Conservation (phyloP, 1,140 invertebrate species). For the Pseudachorutes palmiensis region DNA sequence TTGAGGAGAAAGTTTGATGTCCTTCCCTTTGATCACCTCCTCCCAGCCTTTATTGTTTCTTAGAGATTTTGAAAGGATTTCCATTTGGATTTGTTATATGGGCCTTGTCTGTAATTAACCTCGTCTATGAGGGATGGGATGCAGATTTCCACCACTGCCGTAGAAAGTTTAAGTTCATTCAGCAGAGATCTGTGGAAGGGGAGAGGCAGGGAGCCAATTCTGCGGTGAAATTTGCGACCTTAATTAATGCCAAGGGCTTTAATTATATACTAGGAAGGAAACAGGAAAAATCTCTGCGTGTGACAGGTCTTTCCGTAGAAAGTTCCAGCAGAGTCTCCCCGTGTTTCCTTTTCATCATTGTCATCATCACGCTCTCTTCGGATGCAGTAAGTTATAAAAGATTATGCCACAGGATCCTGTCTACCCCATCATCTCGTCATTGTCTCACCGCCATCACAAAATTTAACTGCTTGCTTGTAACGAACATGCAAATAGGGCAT, state of each 20-base stretch:
- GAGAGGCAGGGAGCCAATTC: too few relatives aligned
- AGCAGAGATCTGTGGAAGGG: too few relatives aligned
- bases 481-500: not conserved
- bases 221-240: slow-evolving; percentile 26
- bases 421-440: not conserved
- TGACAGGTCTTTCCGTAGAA: slow-evolving; percentile 19
- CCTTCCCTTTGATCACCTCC: too few relatives aligned
- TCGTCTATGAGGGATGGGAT: too few relatives aligned
- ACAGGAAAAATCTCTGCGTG: slow-evolving; percentile 29
- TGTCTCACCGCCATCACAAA: not conserved
- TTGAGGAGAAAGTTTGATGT: too few relatives aligned
- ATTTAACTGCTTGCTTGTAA: not conserved
- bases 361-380: not conserved
- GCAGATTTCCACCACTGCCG: too few relatives aligned
- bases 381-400: not conserved
- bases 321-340: slow-evolving; percentile 9
- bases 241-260: slow-evolving; percentile 29
- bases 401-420: not conserved
- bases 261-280: slow-evolving; percentile 20
- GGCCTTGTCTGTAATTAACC: too few relatives aligned
- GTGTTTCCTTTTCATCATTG: slow-evolving; percentile 11
- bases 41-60: too few relatives aligned
- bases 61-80: too few relatives aligned
- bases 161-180: too few relatives aligned
- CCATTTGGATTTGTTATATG: too few relatives aligned